Conservation (phyloP, 2,113 vertebrate genomes). For the Xyrauchen texanus region DNA sequence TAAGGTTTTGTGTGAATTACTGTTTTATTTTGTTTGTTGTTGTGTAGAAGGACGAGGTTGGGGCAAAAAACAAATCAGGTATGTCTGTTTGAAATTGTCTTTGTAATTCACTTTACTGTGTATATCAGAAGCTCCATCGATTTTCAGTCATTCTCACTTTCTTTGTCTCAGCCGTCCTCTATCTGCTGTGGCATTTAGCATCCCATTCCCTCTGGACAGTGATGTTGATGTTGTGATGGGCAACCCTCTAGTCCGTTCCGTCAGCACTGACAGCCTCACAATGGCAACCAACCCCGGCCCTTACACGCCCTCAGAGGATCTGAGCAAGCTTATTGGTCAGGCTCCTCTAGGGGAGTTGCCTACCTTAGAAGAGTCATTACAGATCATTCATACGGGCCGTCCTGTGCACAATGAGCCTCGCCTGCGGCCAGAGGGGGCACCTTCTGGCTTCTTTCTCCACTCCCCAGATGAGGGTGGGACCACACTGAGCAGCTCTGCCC, state of each 20-base stretch:
- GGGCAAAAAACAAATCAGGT: conserved; percentile 87
- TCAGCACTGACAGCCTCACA: conserved; percentile 84
- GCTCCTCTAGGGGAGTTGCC: conserved; percentile 75
- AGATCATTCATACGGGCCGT: conserved; percentile 73
- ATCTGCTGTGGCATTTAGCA: conserved; percentile 89
- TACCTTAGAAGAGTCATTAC: conserved; percentile 84
- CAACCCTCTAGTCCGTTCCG: conserved; percentile 83
- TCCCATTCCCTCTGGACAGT: conserved; percentile 93
- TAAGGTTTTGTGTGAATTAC: conserved; percentile 60
- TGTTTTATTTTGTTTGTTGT: conserved; percentile 23
- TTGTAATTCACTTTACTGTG: neutral
- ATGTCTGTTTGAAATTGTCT: conserved; percentile 43
- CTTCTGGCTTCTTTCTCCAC: conserved; percentile 88
- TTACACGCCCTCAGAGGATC: conserved; percentile 74
- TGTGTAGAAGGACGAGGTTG: conserved; percentile 78
- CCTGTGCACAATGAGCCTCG: conserved; percentile 69
- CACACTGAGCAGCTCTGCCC: conserved; percentile 75
- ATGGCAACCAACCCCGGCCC: conserved; percentile 64
- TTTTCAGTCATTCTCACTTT: neutral
- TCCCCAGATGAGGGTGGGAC: conserved; percentile 67
- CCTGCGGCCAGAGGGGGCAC: conserved; percentile 84
- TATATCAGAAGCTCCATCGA: neutral
- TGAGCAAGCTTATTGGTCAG: conserved; percentile 69
- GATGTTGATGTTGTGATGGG: conserved; percentile 94
- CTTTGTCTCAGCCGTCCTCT: conserved; percentile 80